Evolutionary conservation across 2,888 invertebrate species (phyloP).

Genomic region (Dolomedes plantarius): DNA sequence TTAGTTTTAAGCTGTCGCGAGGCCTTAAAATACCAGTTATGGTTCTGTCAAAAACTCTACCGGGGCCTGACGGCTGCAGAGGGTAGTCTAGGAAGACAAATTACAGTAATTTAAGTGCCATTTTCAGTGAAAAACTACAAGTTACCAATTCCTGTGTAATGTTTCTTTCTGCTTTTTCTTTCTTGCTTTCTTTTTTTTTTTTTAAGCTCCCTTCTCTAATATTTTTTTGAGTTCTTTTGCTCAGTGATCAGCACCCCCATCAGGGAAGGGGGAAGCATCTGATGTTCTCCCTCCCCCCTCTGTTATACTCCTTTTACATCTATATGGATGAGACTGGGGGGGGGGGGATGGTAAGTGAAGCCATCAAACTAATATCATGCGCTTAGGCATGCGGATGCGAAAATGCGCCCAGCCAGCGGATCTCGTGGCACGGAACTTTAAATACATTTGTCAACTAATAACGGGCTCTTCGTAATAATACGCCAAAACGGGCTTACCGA

Average conservation of each 20-base stretch:
- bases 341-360: constrained; percentile 21
- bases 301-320: constrained; percentile 58
- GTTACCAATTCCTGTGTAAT: constrained; percentile 71
- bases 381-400: background rate
- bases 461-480: constrained; percentile 66
- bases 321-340: constrained; percentile 24
- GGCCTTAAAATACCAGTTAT: constrained; percentile 67
- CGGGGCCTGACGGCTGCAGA: constrained; percentile 55
- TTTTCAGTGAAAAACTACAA: constrained; percentile 72
- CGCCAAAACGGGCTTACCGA: constrained; percentile 54
- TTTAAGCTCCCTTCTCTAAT: constrained; percentile 16
- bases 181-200: too few relatives aligned
- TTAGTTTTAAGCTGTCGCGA: constrained; percentile 56
- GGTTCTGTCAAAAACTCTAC: constrained; percentile 63
- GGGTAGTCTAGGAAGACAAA: constrained; percentile 60
- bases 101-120: constrained; percentile 72
- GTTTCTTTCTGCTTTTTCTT: constrained; percentile 51
- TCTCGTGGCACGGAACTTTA: constrained; percentile 54
- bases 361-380: constrained; percentile 68
- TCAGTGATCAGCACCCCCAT: constrained; percentile 13
- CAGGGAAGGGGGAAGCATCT: constrained; percentile 23
- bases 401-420: constrained; percentile 10
- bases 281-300: constrained; percentile 53
- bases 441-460: constrained; percentile 72
- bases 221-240: constrained; percentile 39